Base-by-base conservation (phyloP, 2,113 vertebrate genomes). In the Colistium nudipinnis region DNA sequence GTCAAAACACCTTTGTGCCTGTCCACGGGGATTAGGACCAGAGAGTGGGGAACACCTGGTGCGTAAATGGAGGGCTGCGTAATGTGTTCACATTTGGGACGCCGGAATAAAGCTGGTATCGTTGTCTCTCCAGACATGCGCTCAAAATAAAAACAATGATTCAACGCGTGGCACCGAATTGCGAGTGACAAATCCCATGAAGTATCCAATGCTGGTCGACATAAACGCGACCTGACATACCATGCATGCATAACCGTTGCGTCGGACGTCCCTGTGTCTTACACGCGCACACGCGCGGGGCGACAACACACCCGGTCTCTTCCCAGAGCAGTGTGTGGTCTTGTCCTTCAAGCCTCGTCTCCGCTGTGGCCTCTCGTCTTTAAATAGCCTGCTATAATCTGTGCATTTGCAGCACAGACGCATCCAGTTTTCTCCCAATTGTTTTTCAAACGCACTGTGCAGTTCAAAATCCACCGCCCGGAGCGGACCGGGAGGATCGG, bases 261-360 rank as follows among this genome's bases (percentile, higher is more conserved):
- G 28, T 10, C 6, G n/a, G 38, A 70, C 24, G 66, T 56, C 44
- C 19, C 28, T 44, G 39, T 35, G 38, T 20, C 56, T 8, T 3
- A 49, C 33, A 57, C 38, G 48, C 31, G 28, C 30, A 71, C 10
- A 27, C 3, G 16, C 10, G 28, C 6, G 28, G 14, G 19, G 31
- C 60, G 2, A 36, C 25, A 39, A 27, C 6, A 10, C 44, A 43
- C 33, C 13, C 38, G 39, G 24, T 70, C 53, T 55, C 65, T 43
- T 59, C 62, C 67, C 68, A 51, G 28, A 53, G 12, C 60, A 38
- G 63, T 82, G 87, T 90, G 87, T 89, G 90, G 87, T 89, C 87
- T 78, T 66, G 74, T 77, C 78, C 71, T 74, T 79, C 74, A 64
- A 57, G 51, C 61, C 81, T 81, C 76, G 71, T 74, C 84, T 87